Evolutionary conservation across 2,113 vertebrate genomes (phyloP).

Genomic region (Aspiorhynchus laticeps): DNA sequence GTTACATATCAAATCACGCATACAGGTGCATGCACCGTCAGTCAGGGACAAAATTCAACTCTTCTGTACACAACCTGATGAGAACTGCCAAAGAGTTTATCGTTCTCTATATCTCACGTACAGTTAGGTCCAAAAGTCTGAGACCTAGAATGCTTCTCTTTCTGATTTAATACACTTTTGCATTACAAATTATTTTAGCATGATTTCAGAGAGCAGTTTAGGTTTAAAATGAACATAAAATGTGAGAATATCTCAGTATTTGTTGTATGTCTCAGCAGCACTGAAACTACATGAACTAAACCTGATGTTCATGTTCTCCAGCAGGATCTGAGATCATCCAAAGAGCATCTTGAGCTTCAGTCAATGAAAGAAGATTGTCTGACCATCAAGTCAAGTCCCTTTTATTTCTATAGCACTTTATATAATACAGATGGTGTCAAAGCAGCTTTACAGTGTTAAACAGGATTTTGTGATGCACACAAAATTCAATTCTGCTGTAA

Average conservation of each 20-base stretch:
- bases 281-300: not conserved
- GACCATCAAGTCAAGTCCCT: too few relatives aligned
- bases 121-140: conserved; percentile 27
- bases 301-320: too few relatives aligned
- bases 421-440: not conserved
- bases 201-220: not conserved
- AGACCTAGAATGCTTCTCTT: not conserved
- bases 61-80: conserved; percentile 22
- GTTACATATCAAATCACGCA: not conserved
- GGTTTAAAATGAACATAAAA: not conserved
- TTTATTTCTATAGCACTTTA: too few relatives aligned
- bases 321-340: too few relatives aligned
- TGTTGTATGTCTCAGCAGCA: not conserved
- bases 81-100: conserved; percentile 6
- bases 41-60: conserved; percentile 28
- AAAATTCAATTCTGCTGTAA: not conserved
- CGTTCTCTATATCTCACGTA: conserved; percentile 21
- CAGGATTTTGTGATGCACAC: not conserved
- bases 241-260: not conserved
- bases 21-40: not conserved
- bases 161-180: not conserved
- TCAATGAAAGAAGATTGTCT: not conserved
- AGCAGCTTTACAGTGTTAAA: too few relatives aligned
- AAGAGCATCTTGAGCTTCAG: not conserved
- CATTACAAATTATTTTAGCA: too few relatives aligned